Evolutionary conservation across 2,113 vertebrate genomes (phyloP).

Genomic region (Eulemur macaco): DNA sequence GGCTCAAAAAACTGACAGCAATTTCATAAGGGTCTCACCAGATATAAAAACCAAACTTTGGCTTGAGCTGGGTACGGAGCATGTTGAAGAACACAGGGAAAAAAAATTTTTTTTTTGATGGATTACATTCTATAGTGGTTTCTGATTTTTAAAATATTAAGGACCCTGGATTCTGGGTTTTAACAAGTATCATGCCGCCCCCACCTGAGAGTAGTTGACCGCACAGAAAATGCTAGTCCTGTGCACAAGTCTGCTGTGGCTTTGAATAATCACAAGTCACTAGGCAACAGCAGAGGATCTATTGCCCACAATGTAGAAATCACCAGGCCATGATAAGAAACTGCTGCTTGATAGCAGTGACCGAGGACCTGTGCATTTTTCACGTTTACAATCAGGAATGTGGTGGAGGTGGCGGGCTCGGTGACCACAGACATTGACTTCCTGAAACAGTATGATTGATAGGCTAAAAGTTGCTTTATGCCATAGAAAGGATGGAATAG

Average conservation of each 20-base stretch:
- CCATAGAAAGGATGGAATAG: neutral
- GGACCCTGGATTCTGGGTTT: neutral
- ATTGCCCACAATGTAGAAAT: neutral
- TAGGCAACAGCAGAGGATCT: neutral
- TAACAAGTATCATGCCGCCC: neutral
- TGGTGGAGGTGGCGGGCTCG: accelerated
- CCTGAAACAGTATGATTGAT: too few relatives aligned
- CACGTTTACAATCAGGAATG: neutral
- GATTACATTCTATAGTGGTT: neutral
- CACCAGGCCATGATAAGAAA: too few relatives aligned
- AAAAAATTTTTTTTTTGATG: neutral
- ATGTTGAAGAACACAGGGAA: neutral
- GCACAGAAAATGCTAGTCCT: neutral
- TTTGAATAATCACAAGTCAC: neutral
- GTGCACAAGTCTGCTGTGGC: neutral
- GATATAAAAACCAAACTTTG: neutral
- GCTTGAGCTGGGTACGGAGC: neutral
- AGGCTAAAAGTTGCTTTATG: neutral
- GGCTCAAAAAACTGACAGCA: neutral
- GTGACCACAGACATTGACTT: neutral
- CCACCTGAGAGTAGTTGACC: neutral
- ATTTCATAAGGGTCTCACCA: neutral
- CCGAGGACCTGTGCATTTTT: neutral
- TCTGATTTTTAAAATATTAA: neutral
- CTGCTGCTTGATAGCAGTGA: neutral